Conservation (phyloP, 2,797 vertebrate species). For the Ibycter americanus region DNA sequence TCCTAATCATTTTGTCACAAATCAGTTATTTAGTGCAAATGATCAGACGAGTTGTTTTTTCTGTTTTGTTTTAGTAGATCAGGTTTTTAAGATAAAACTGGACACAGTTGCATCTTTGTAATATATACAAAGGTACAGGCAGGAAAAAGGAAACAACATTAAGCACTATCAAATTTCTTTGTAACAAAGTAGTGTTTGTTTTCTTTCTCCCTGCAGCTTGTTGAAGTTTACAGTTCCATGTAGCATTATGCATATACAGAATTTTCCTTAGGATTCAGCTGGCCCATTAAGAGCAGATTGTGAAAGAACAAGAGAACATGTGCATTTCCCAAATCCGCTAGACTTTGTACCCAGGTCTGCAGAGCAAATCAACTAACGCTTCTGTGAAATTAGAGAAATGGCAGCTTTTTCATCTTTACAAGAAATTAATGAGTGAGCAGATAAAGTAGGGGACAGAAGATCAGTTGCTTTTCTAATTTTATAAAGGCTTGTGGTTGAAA, state of each 20-base stretch:
- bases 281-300: background rate
- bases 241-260: background rate
- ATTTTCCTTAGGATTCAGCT: background rate
- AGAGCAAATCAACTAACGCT: background rate
- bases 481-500: background rate
- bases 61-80: background rate
- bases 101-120: background rate
- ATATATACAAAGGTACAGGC: background rate
- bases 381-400: background rate
- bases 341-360: background rate
- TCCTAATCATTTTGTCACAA: background rate
- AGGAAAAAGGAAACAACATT: background rate
- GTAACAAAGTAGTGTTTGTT: background rate
- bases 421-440: background rate
- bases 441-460: background rate
- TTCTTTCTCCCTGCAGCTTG: background rate
- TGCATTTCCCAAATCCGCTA: background rate
- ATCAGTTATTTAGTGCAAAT: background rate
- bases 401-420: background rate
- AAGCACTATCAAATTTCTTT: background rate
- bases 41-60: background rate
- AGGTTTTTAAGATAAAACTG: background rate
- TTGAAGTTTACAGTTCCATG: background rate
- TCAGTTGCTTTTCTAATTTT: background rate
- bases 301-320: background rate